Evolutionary conservation across 2,888 invertebrate species (phyloP).

Genomic region (Oscheius sp.): DNA sequence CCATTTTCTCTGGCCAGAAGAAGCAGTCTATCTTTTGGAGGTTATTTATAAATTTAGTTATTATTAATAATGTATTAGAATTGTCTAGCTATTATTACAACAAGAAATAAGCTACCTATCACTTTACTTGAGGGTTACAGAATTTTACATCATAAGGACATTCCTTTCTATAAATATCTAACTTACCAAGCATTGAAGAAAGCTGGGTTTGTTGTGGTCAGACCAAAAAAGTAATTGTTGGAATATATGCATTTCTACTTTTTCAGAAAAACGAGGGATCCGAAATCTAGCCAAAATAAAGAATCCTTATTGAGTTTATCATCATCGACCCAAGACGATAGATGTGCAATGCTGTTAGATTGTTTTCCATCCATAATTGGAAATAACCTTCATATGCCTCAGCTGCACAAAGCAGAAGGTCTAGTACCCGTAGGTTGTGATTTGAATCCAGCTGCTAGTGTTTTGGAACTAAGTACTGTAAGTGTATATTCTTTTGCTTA

Average conservation of each 20-base stretch:
- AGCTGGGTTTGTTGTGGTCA: slow-evolving; percentile 43
- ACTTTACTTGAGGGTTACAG: slow-evolving; percentile 34
- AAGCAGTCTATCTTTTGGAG: slow-evolving; percentile 56
- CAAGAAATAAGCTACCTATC: slow-evolving; percentile 27
- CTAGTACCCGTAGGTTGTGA: slow-evolving; percentile 3
- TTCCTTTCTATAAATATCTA: slow-evolving; percentile 36
- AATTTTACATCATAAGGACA: slow-evolving; percentile 30
- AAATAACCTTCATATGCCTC: slow-evolving; percentile 14
- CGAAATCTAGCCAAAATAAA: not conserved
- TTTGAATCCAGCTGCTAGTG: not conserved
- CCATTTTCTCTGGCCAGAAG: slow-evolving; percentile 53
- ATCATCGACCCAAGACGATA: too few species aligned
- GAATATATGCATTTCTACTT: not conserved
- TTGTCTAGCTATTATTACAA: slow-evolving; percentile 34
- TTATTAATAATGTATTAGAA: slow-evolving; percentile 31
- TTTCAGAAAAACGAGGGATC: slow-evolving; percentile 7
- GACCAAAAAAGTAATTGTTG: slow-evolving; percentile 32
- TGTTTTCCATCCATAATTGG: slow-evolving; percentile 8
- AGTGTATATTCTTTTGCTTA: not conserved
- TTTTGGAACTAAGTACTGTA: not conserved
- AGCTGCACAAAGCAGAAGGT: not conserved
- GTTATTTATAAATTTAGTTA: slow-evolving; percentile 11
- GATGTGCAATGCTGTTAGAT: not conserved
- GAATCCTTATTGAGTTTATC: not conserved
- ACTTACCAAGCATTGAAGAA: slow-evolving; percentile 39